phyloP scores from a whole-genome alignment of 2,797 vertebrate genomes.

The Rousettus madagascariensis region DNA sequence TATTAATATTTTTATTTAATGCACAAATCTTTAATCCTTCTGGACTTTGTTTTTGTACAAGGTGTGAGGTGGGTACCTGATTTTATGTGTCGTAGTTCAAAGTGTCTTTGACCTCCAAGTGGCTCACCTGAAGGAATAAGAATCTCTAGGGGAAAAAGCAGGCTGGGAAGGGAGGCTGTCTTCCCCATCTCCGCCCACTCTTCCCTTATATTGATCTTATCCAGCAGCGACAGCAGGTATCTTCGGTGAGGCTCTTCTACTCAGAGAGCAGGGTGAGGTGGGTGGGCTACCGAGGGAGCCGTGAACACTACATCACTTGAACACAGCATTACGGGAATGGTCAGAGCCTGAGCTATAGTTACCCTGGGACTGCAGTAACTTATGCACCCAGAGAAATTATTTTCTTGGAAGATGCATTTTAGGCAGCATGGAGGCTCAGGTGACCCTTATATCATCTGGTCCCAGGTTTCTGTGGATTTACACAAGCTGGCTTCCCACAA shows the following conservation, averaged over 20 bases:
- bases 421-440: constrained; percentile 59
- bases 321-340: constrained; percentile 54
- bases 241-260: not conserved
- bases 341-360: constrained; percentile 64
- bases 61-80: not conserved
- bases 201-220: not conserved
- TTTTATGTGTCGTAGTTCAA: not conserved
- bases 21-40: not conserved
- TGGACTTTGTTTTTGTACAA: not conserved
- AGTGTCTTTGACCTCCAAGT: not conserved
- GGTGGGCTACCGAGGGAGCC: not conserved
- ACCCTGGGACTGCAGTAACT: constrained; percentile 61
- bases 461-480: constrained; percentile 67
- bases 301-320: constrained; percentile 66
- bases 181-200: not conserved
- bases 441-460: constrained; percentile 69
- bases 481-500: constrained; percentile 59
- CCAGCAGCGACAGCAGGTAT: not conserved
- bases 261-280: not conserved
- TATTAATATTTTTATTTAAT: not conserved
- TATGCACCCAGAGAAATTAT: constrained; percentile 73
- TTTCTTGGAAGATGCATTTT: constrained; percentile 76
- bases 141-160: not conserved
- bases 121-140: not conserved
- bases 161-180: not conserved